Evolutionary conservation across 2,113 vertebrate genomes (phyloP), one percentile per base, ranked within the genome.

Genomic region (Solenodon paradoxus): DNA sequence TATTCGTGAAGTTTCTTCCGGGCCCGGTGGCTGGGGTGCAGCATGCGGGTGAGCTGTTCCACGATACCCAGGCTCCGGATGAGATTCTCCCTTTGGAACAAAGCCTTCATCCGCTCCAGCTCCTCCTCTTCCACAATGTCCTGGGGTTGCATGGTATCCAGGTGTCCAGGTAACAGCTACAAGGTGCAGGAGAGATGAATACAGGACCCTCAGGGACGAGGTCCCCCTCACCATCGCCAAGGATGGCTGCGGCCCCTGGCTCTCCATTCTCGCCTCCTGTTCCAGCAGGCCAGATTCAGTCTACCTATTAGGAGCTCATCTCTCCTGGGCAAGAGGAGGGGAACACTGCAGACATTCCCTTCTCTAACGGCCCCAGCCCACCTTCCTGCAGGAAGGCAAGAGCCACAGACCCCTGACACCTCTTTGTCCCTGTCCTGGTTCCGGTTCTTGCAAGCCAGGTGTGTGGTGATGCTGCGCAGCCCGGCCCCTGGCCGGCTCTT

Each of bases 121-220:
- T 99, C 98, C 89, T 99, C 98, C 0, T 97, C n/a, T 51, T 98
- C 98, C 88, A 98, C 90, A 0, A 99, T 99, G 4, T 97, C 84
- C 87, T 98, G 98, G 42, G 98, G 98, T 22, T 96, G 95, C 97
- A 92, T 98, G 24, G 97, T 98, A 94, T 98, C 83, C 11, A 97
- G 90, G 10, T 69, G 72, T 1, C 42, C 0, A 0, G 11, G 8
- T 13, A 78, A 85, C 17, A 55, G 47, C 98, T 98, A 10, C n/a
- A 92, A 89, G 75, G 77, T 47, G 96, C 75, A 82, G 2, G n/a
- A 77, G 64, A 80, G 42, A 49, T 10, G 35, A 63, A 61, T 45
- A 55, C 13, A 81, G 30, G 40, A 30, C 71, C 32, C 59, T 64
- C 85, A 51, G 64, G 26, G 71, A 32, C 3, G 40, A 64, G 55